A percentile compares a stretch with the other conserved stretches of the same genome.
Evolutionary conservation across 2,797 vertebrate genomes (phyloP).

Genomic region (Glossophaga mutica): DNA sequence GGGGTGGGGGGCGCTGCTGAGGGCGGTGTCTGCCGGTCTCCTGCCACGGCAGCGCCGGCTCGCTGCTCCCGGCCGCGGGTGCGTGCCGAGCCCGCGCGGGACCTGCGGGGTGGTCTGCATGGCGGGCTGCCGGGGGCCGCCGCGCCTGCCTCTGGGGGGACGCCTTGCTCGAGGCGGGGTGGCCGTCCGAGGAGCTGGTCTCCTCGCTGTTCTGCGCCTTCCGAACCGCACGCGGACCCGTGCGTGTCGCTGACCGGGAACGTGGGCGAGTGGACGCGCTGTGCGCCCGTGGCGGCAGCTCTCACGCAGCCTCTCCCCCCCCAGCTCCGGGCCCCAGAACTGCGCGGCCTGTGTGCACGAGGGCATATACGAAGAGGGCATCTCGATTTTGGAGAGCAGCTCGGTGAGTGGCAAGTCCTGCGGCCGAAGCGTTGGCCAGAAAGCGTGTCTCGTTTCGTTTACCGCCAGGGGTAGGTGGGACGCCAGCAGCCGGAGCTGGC

Average conservation of each 20-base stretch:
- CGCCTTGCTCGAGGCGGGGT: neutral
- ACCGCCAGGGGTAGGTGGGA: neutral
- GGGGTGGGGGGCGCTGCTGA: rapidly evolving
- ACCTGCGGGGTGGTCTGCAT: neutral
- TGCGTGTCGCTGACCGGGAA: neutral
- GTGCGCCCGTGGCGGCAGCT: neutral
- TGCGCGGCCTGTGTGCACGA: conserved; percentile 95
- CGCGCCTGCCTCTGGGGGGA: neutral
- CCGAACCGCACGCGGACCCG: rapidly evolving
- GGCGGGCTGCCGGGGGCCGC: neutral
- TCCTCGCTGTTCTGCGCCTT: rapidly evolving
- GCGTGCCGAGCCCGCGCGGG: neutral
- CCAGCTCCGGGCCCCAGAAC: conserved; percentile 92
- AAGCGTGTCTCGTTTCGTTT: rapidly evolving
- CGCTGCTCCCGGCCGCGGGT: rapidly evolving
- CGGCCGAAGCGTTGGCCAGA: neutral
- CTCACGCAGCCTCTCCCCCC: neutral
- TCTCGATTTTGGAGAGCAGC: conserved; percentile 89
- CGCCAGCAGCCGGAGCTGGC: neutral
- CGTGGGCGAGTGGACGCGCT: neutral
- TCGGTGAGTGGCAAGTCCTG: conserved; percentile 85
- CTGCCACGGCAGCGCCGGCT: neutral
- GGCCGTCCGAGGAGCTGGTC: rapidly evolving
- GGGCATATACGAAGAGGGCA: conserved; percentile 93
- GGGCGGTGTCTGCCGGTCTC: neutral